These are phyloP conservation scores for Oligia fasciuncula DNA, from an alignment of 2,888 invertebrate genomes.

Conservation along the genomic window DNA sequence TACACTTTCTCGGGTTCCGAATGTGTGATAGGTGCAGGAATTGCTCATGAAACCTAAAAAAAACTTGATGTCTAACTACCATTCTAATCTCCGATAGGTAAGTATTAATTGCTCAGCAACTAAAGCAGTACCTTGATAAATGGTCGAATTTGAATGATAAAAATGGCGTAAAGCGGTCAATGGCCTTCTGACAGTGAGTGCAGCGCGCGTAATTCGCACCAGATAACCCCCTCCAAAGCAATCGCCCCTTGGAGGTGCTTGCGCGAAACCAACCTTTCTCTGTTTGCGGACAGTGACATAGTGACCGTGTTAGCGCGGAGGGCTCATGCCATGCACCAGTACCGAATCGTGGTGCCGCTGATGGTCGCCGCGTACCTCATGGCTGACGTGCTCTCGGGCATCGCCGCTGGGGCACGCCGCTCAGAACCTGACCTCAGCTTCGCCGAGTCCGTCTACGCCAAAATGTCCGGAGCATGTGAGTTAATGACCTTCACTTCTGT, in stretches of 20 bases:
- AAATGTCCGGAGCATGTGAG: conserved; percentile 87
- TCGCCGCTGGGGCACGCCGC: conserved; percentile 55
- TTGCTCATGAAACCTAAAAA: neutral
- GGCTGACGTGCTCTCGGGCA: conserved; percentile 62
- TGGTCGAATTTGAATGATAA: conserved; percentile 49
- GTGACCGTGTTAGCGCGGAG: conserved; percentile 86
- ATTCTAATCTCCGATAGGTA: neutral
- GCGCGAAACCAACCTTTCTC: conserved; percentile 84
- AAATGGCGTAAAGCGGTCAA: conserved; percentile 65
- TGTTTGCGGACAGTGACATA: conserved; percentile 84
- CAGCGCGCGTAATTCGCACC: conserved; percentile 76
- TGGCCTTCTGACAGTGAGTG: conserved; percentile 72
- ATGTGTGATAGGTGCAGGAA: neutral
- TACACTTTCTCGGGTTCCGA: neutral
- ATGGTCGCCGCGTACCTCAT: conserved; percentile 71
- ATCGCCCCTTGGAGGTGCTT: conserved; percentile 67
- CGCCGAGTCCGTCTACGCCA: conserved; percentile 84
- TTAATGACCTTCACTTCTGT: conserved; percentile 69
- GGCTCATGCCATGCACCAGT: conserved; percentile 83
- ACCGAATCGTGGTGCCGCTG: conserved; percentile 72
- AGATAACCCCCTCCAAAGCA: conserved; percentile 83
- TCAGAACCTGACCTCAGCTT: conserved; percentile 78
- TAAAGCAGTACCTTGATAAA: conserved; percentile 34
- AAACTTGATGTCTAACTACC: neutral
- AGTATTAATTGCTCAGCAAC: conserved; percentile 6